These are phyloP conservation scores for Podiceps cristatus DNA, from an alignment of 2,113 vertebrate species.

Conservation along the genomic window DNA sequence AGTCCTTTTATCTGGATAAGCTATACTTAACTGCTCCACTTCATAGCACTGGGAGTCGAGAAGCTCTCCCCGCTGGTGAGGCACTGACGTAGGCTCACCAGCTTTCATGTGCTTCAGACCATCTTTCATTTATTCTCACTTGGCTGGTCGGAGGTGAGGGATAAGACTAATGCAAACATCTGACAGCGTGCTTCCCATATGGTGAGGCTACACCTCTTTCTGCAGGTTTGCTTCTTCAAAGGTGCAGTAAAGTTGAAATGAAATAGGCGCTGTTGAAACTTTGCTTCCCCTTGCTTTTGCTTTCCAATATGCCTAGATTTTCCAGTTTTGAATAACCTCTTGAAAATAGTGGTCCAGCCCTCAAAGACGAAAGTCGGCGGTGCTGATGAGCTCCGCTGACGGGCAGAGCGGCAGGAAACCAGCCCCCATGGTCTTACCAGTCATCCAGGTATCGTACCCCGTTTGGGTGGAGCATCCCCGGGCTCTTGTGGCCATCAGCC, in stretches of 20 bases:
- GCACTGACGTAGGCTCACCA: fast-evolving
- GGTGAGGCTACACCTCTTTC: neutral
- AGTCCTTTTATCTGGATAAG: slow-evolving; percentile 48
- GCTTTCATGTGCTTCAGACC: neutral
- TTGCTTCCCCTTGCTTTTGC: neutral
- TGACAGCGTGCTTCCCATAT: neutral
- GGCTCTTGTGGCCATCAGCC: neutral
- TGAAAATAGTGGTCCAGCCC: neutral
- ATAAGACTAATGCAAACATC: neutral
- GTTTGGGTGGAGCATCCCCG: neutral
- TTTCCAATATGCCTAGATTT: neutral
- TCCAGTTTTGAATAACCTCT: neutral
- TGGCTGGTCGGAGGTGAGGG: neutral
- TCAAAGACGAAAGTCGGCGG: neutral
- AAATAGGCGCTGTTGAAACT: neutral
- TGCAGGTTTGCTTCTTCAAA: neutral
- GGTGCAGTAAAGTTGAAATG: neutral
- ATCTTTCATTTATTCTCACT: neutral
- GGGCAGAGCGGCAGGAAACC: neutral
- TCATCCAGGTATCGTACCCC: fast-evolving
- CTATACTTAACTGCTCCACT: slow-evolving; percentile 1
- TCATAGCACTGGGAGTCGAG: neutral
- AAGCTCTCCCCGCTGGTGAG: neutral
- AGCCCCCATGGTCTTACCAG: neutral
- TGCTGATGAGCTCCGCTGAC: neutral